A percentile compares a stretch with the other conserved stretches of the same genome.
Evolutionary conservation across 1,140 invertebrate species (phyloP).

Genomic region (Aphidius ervi): DNA sequence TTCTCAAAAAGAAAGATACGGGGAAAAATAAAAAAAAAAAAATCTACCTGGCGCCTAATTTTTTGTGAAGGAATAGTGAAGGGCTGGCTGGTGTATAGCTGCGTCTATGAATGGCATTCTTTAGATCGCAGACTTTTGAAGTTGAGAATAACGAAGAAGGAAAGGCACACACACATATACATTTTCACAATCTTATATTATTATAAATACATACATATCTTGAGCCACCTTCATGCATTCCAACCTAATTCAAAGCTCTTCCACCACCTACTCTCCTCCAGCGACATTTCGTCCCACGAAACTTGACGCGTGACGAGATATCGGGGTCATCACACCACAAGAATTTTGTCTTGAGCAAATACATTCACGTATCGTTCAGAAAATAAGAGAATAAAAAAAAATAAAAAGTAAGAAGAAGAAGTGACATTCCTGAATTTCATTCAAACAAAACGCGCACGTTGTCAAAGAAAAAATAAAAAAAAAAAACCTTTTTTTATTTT

Average conservation of each 20-base stretch:
- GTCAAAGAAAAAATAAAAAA: background rate
- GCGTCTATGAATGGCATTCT: conserved; percentile 15
- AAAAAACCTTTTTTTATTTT: background rate
- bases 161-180: background rate
- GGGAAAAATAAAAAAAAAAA: too few relatives aligned
- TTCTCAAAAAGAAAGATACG: too few relatives aligned
- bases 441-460: conserved; percentile 26
- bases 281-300: conserved; percentile 24
- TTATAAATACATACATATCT: conserved; percentile 20
- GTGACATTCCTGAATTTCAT: conserved; percentile 9
- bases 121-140: conserved; percentile 4
- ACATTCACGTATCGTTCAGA: conserved; percentile 10
- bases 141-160: conserved; percentile 3
- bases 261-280: background rate
- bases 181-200: conserved; percentile 1
- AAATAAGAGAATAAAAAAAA: background rate
- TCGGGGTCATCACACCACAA: conserved; percentile 20
- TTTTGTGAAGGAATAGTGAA: too few relatives aligned
- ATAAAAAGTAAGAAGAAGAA: conserved; percentile 9
- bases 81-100: too few relatives aligned
- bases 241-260: conserved; percentile 37
- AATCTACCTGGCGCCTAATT: too few relatives aligned
- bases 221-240: conserved; percentile 37
- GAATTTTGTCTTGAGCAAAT: conserved; percentile 20
- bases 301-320: conserved; percentile 25